A percentile compares a stretch with the other conserved stretches of the same genome.
Evolutionary conservation across 2,797 vertebrate genomes (phyloP).

Genomic region (Anabacerthia variegaticeps): DNA sequence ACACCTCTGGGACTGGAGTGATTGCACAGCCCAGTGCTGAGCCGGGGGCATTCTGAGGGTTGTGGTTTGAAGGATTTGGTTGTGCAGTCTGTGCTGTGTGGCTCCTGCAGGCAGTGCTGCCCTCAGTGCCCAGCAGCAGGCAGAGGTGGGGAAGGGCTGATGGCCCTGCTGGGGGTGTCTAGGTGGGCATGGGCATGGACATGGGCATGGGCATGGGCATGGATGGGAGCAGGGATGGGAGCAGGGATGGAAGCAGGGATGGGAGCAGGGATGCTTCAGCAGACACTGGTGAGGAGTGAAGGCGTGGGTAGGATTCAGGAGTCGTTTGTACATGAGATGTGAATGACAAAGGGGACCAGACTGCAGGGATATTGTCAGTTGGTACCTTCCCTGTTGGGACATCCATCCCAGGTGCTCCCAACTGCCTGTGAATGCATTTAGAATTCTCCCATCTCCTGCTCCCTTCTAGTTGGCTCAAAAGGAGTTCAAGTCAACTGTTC

Average conservation of each 20-base stretch:
- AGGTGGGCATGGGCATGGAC: not conserved
- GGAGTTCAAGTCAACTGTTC: no score
- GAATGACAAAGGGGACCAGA: not conserved
- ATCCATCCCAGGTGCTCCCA: accelerated
- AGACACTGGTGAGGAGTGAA: not conserved
- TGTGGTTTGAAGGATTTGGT: not conserved
- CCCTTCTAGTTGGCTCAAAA: not conserved
- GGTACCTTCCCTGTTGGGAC: not conserved
- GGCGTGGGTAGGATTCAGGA: not conserved
- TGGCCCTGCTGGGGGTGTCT: not conserved
- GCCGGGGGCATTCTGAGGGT: not conserved
- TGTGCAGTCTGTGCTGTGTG: not conserved
- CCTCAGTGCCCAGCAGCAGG: not conserved
- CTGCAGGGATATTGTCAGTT: no score
- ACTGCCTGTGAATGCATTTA: accelerated
- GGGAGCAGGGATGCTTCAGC: not conserved
- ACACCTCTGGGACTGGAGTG: accelerated
- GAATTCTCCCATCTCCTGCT: not conserved
- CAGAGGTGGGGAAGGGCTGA: not conserved
- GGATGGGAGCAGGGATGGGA: no score
- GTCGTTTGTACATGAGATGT: accelerated
- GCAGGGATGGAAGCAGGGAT: no score
- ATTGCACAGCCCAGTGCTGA: not conserved
- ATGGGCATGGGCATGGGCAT: no score
- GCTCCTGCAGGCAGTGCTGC: not conserved